Evolutionary conservation across 2,113 vertebrate species (phyloP).

Genomic region (Carassius gibelio): DNA sequence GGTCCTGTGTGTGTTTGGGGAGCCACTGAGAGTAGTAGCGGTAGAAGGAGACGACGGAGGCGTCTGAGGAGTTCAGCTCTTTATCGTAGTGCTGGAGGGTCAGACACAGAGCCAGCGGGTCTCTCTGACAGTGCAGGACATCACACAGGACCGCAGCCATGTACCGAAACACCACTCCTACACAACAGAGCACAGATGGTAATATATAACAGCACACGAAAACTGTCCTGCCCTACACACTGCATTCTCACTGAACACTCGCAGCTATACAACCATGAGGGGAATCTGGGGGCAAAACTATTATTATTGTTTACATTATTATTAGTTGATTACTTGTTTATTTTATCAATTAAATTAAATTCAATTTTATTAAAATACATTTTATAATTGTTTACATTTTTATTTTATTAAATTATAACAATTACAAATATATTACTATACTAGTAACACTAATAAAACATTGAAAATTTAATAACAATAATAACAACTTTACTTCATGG

Average conservation of each 20-base stretch:
- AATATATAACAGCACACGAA: no score
- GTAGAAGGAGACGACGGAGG: slow-evolving; percentile 73
- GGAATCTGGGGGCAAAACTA: no score
- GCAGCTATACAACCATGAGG: neutral
- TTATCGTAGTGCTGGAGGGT: slow-evolving; percentile 87
- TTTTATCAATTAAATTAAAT: no score
- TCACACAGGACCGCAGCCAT: slow-evolving; percentile 82
- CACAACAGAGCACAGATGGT: slow-evolving; percentile 11
- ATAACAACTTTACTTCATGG: no score
- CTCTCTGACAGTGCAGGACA: slow-evolving; percentile 90
- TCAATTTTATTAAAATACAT: no score
- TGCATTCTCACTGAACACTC: neutral
- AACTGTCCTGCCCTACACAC: neutral
- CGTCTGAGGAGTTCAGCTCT: slow-evolving; percentile 70
- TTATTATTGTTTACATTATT: neutral
- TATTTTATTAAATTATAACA: neutral
- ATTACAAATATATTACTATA: no score
- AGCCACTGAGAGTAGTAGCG: slow-evolving; percentile 90
- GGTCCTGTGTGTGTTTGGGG: slow-evolving; percentile 74
- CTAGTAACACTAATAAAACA: no score
- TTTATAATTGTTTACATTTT: no score
- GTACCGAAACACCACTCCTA: slow-evolving; percentile 76
- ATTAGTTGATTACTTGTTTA: no score
- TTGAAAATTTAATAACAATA: no score
- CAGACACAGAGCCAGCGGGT: slow-evolving; percentile 88